Evolutionary conservation across 2,888 invertebrate species (phyloP), one percentile per base, ranked within the genome.

Genomic region (Catocala nupta): DNA sequence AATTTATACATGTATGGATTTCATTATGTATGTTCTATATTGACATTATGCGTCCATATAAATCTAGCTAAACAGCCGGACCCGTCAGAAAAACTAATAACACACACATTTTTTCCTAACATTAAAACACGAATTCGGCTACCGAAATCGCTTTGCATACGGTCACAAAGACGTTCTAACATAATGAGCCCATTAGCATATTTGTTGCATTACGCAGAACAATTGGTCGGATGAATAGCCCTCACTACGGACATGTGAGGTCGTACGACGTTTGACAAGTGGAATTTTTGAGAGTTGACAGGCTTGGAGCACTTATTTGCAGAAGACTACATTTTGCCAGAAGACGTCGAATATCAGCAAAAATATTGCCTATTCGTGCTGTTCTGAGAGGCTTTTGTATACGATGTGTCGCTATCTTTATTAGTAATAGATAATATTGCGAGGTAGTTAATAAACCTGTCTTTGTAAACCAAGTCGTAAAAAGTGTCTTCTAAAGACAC

Each of bases 151-250:
- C 82, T 87, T 87, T 75, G 85, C 86, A 85, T 88, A 85, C 72
- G 61, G 71, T 81, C 76, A 84, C 87, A 87, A 84, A 83, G 78
- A 75, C 81, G 77, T 72, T 63, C 71, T 80, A 6, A 65, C 72
- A 86, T 91, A 91, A 91, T 90, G 87, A 87, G 82, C 44, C 77
- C 61, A 90, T 91, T 91, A 88, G 86, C 91, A 91, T 91, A 89
- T 90, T 90, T 83, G 86, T 84, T 86, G 89, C 89, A 86, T 90
- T 89, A 87, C 82, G 70, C 58, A 67, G 78, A 77, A 85, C 86
- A 86, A 85, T 83, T 81, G 83, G 34, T n/a, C 53, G 63, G 70
- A 80, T 75, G 81, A 86, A 86, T 84, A 81, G 84, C 84, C 84
- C 83, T 56, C 61, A 50, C 42, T 71, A 72, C 66, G 65, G 81